Evolutionary conservation across 2,113 vertebrate species (phyloP).

Genomic region (Amphiprion percula): DNA sequence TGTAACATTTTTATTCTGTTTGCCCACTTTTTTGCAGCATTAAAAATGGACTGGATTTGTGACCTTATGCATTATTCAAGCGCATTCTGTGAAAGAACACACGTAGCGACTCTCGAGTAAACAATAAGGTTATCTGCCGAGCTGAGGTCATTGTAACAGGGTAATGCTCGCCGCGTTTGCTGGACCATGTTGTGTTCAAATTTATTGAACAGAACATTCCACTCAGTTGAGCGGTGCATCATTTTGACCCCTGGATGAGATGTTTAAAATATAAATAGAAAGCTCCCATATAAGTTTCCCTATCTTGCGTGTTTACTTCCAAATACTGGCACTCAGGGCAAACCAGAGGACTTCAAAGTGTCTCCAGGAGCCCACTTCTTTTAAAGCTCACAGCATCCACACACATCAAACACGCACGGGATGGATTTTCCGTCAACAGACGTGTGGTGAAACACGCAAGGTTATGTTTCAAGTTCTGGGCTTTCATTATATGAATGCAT

Average conservation of each 20-base stretch:
- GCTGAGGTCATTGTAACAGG: constrained; percentile 17
- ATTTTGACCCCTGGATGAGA: constrained; percentile 9
- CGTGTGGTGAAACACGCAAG: neutral
- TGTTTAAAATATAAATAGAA: constrained; percentile 24
- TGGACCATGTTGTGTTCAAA: neutral
- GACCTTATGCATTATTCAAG: constrained; percentile 57
- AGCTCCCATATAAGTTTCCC: neutral
- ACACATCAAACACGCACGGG: constrained; percentile 43
- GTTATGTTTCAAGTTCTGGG: constrained; percentile 5
- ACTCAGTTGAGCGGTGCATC: neutral
- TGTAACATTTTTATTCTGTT: neutral
- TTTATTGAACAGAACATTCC: neutral
- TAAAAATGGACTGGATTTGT: constrained; percentile 39
- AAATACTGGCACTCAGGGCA: constrained; percentile 31
- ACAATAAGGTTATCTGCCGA: constrained; percentile 35
- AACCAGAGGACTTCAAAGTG: constrained; percentile 64
- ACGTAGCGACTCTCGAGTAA: constrained; percentile 28
- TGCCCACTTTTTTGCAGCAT: constrained; percentile 40
- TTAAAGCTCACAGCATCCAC: constrained; percentile 35
- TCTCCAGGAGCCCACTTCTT: constrained; percentile 40
- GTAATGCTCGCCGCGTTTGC: neutral
- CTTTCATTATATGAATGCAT: neutral
- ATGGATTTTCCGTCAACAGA: constrained; percentile 49
- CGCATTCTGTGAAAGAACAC: constrained; percentile 27
- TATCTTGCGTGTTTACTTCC: neutral